These are phyloP conservation scores for Bursaphelenchus okinawaensis DNA, from an alignment of 2,888 invertebrate species.

Conservation along the genomic window DNA sequence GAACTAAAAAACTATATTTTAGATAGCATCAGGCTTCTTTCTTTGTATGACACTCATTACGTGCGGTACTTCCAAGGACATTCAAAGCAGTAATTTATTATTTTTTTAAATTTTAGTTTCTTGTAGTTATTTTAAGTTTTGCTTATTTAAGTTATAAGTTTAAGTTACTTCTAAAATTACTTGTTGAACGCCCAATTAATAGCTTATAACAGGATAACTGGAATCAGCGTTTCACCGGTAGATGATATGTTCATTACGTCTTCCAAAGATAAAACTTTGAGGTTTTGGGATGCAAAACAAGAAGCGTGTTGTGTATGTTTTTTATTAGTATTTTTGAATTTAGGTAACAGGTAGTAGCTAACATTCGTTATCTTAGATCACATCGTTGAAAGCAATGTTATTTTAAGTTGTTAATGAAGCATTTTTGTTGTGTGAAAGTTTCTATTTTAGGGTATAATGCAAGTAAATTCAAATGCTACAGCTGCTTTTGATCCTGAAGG, in stretches of 20 bases:
- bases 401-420: no score
- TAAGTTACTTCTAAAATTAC: no score
- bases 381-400: no score
- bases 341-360: slow-evolving; percentile 11
- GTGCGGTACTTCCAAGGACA: slow-evolving; percentile 94
- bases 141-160: no score
- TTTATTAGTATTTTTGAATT: no score
- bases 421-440: no score
- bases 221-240: slow-evolving; percentile 88
- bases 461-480: slow-evolving; percentile 80
- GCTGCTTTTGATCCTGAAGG: slow-evolving; percentile 98
- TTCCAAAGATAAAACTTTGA: slow-evolving; percentile 87
- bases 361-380: no score
- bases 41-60: slow-evolving; percentile 96
- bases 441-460: slow-evolving; percentile 74
- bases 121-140: background rate
- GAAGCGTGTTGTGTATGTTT: slow-evolving; percentile 76
- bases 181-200: no score
- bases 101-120: slow-evolving; percentile 4
- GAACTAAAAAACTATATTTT: background rate
- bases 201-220: slow-evolving; percentile 73
- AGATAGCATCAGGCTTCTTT: slow-evolving; percentile 80
- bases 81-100: slow-evolving; percentile 68
- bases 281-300: slow-evolving; percentile 92
- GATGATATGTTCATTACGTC: slow-evolving; percentile 95